Evolutionary conservation across 2,888 invertebrate genomes (phyloP), one percentile per base, ranked within the genome.

Genomic region (Nipponacmea schrenckii): DNA sequence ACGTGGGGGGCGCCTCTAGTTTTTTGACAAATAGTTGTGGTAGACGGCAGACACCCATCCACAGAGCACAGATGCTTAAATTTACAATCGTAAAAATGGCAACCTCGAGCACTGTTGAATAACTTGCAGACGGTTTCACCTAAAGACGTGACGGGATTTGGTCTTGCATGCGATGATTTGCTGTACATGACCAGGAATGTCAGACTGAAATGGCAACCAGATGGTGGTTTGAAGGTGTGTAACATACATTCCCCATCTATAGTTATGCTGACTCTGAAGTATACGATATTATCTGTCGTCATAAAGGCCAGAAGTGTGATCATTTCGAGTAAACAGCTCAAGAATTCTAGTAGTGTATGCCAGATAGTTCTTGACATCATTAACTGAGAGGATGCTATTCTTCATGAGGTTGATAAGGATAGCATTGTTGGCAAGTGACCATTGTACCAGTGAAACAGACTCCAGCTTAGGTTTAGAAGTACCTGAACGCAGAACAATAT

Each of bases 21-120:
- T 48, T 48, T 48, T 15, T 2, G 48, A n/a, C 15, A 17, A 48
- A 17, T 15, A 48, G 5, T n/a, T n/a, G n/a, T 48, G 48, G 17
- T 48, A 15, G 15, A 48, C 48, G 2, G 5, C 48, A 48, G 48
- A 48, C 48, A 48, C 48, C 48, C 48, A 15, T 17, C 48, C n/a
- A n/a, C 2, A 17, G 48, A 48, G n/a, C 48, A 48, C 15, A 48
- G 17, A n/a, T 48, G 48, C n/a, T 48, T 48, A 15, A 48, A 48
- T 48, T 48, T 48, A 48, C 48, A 48, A n/a, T 48, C n/a, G 48
- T 48, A 48, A 48, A 48, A 48, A 48, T 48, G 48, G n/a, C 48
- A 48, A 48, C 48, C 48, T n/a, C n/a, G n/a, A n/a, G n/a, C n/a
- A n/a, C n/a, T n/a, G n/a, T n/a, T n/a, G n/a, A n/a, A n/a, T n/a